A percentile compares a stretch with the other conserved stretches of the same genome.
Evolutionary conservation across 2,888 invertebrate species (phyloP).

Genomic region (Dinocampus coccinellae): DNA sequence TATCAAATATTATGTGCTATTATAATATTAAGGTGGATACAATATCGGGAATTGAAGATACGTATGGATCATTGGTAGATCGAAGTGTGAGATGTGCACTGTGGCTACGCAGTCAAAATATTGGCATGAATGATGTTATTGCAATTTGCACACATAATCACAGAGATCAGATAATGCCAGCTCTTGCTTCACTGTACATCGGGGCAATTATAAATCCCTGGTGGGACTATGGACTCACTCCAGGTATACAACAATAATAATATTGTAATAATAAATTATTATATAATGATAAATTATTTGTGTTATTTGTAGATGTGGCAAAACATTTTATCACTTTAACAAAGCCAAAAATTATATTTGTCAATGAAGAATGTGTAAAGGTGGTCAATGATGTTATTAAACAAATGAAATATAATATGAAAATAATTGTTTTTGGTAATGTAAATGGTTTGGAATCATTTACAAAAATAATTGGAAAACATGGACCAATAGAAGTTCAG

Average conservation of each 20-base stretch:
- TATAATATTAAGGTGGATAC: constrained; percentile 48
- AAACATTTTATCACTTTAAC: constrained; percentile 49
- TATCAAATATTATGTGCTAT: neutral
- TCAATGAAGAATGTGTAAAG: constrained; percentile 39
- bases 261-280: neutral
- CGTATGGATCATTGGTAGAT: constrained; percentile 50
- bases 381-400: constrained; percentile 27
- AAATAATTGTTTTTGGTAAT: constrained; percentile 43
- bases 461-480: constrained; percentile 36
- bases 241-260: too few relatives aligned
- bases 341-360: constrained; percentile 56
- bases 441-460: constrained; percentile 36
- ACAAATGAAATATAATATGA: constrained; percentile 35
- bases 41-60: constrained; percentile 45
- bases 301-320: constrained; percentile 45
- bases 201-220: constrained; percentile 58
- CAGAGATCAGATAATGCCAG: constrained; percentile 52
- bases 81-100: constrained; percentile 54
- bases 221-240: constrained; percentile 50
- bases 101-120: constrained; percentile 56
- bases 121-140: constrained; percentile 51
- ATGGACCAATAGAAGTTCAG: constrained; percentile 25
- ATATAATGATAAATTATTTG: neutral
- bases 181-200: constrained; percentile 50
- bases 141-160: constrained; percentile 54